Conservation (phyloP, 1,140 invertebrate genomes). For the Ylistrum balloti region DNA sequence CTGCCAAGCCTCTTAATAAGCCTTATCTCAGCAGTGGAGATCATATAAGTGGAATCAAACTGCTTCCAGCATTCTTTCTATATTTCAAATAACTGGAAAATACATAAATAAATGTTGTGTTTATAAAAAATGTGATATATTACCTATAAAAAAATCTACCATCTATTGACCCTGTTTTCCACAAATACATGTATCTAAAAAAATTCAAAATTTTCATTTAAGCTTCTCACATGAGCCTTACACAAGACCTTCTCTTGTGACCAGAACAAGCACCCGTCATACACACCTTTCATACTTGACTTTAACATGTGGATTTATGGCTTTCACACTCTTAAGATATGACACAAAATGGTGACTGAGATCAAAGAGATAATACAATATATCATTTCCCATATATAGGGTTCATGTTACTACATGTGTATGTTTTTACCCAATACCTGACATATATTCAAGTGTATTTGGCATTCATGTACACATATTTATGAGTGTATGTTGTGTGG, state of each 20-base stretch:
- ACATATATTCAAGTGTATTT: too few species aligned
- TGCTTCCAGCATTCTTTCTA: too few species aligned
- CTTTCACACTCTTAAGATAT: not conserved
- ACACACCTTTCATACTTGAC: not conserved
- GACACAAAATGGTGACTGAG: not conserved
- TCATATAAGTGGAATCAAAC: too few species aligned
- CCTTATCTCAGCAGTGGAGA: too few species aligned
- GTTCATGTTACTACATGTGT: too few species aligned
- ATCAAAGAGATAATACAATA: not conserved
- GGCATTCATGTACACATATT: not conserved
- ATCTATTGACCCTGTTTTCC: not conserved
- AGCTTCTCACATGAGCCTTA: not conserved
- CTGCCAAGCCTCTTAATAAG: too few species aligned
- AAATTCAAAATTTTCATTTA: not conserved
- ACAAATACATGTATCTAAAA: not conserved
- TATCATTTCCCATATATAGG: not conserved
- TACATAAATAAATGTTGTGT: too few species aligned
- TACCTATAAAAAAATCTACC: not conserved
- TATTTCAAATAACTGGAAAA: too few species aligned
- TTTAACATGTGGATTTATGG: not conserved
- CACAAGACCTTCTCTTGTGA: too few species aligned
- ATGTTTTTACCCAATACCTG: too few species aligned
- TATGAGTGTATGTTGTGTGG: too few species aligned
- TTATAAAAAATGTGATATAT: too few species aligned
- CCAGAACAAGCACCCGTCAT: not conserved